These are phyloP conservation scores for Nowickia ferox DNA, from an alignment of 2,888 invertebrate species.

Conservation along the genomic window DNA sequence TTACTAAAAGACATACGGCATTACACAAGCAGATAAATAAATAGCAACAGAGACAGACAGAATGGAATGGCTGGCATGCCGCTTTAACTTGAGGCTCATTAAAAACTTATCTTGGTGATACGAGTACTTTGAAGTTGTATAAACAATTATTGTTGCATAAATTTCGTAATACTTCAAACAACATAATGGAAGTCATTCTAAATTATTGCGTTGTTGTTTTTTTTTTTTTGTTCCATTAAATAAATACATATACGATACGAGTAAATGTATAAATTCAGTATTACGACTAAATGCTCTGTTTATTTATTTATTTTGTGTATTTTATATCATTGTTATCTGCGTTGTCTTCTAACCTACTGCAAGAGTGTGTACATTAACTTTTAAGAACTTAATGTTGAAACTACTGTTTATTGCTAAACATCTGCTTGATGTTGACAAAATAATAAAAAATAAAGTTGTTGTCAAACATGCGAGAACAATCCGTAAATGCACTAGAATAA, in stretches of 20 bases:
- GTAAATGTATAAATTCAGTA: slow-evolving; percentile 43
- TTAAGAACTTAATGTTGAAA: slow-evolving; percentile 25
- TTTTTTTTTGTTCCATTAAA: slow-evolving; percentile 25
- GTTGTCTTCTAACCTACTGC: slow-evolving; percentile 3
- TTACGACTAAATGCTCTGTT: slow-evolving; percentile 47
- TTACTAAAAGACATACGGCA: slow-evolving; percentile 12
- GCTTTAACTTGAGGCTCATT: slow-evolving; percentile 54
- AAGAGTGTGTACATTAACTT: not conserved
- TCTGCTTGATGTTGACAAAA: slow-evolving; percentile 67
- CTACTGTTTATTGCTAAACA: slow-evolving; percentile 58
- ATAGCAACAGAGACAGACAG: not conserved
- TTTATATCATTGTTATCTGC: slow-evolving; percentile 34
- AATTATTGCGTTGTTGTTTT: slow-evolving; percentile 11
- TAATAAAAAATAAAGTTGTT: slow-evolving; percentile 15
- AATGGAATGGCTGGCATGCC: slow-evolving; percentile 11
- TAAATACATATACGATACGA: too few species aligned
- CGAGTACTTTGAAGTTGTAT: slow-evolving; percentile 53
- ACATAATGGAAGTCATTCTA: slow-evolving; percentile 48
- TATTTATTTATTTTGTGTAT: slow-evolving; percentile 40
- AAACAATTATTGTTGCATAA: slow-evolving; percentile 60
- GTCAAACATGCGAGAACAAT: not conserved
- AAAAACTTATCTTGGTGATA: slow-evolving; percentile 47
- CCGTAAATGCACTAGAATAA: not conserved
- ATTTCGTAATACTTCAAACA: slow-evolving; percentile 61
- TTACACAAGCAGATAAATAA: not conserved